Evolutionary conservation across 1,140 invertebrate genomes (phyloP), one percentile per base, ranked within the genome.

Genomic region (Aphaenogaster floridana): DNA sequence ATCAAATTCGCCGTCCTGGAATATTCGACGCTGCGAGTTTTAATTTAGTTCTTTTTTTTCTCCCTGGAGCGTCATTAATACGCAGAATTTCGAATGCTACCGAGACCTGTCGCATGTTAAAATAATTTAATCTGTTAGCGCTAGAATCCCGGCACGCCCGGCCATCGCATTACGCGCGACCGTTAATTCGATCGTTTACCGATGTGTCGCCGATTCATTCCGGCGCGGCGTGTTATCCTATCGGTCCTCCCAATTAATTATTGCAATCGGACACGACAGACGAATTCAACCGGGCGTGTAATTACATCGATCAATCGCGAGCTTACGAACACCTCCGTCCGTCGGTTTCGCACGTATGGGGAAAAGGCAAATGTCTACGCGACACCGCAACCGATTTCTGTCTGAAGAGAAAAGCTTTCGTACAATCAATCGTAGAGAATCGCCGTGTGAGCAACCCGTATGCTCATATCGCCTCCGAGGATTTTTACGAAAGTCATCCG

Each of bases 381-480:
- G 86, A 86, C 78, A 83, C 77, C 78, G 64, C 78, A 80, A 86
- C 78, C 78, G 39, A 71, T 86, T 83, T 83, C 86, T 86, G 66
- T 63, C 78, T 71, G 64, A 83, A 72, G 63, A 86, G 77, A 90
- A 90, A 91, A 92, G 91, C 91, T 92, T 90, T 90, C 91, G 91
- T 91, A 92, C 91, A 92, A 92, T 92, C 91, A 92, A 90, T 86
- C 57, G 89, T 92, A 92, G 90, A 89, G 69, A 87, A 79, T 61
- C 76, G 81, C 57, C 78, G 87, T 86, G 90, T 71, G 81, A 81
- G 76, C 69, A 76, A 69, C 42, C 54, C 80, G 54, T 81, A 21
- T 69, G 50, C 69, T 84, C 80, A 39, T 50, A 17, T 74, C 69
- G 54, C 54, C n/a, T 61, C 57, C 8, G 54, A 63, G 54, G 21